Base-by-base conservation (phyloP, 2,888 invertebrate species). In the Glaucopsyche alexis region DNA sequence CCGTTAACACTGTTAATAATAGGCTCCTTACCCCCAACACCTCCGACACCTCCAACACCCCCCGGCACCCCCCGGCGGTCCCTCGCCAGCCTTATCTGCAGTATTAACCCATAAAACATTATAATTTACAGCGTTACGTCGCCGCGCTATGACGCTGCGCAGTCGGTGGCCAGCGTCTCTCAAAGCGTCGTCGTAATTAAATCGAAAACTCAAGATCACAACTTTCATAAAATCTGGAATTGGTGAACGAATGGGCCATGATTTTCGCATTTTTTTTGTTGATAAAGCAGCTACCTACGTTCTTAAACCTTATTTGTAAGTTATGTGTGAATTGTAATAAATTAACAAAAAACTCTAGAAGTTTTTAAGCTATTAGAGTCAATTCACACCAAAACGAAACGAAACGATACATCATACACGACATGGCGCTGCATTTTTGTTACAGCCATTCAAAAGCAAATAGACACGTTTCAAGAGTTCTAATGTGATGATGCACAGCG, bases 61-160 rank as follows among this genome's bases (percentile, higher is more conserved):
- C 40, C 71, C 19, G 11, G 19, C 64, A 38, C 64, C 29, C 64
- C 67, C 45, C 67, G 67, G 65, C 40, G 65, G 16, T 47, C 47
- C 69, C 69, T 47, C 69, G 49, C 47, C 67, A 49, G 86, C 89
- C 91, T 93, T 92, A 93, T 93, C 92, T 93, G 85, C 89, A 85
- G 91, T 92, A 93, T 93, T 91, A 93, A 92, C 90, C 92, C 91
- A 92, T 93, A 92, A 93, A 93, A 91, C 92, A 93, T 92, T 89
- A 90, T 92, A 92, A 93, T 93, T 92, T 93, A 92, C 89, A 86
- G 82, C 89, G 84, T 79, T 83, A 86, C 88, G 88, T 86, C 88
- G 86, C 83, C 82, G 79, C 81, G 86, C 85, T 87, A 84, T 91
- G 91, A 91, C 86, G 90, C 82, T 81, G 81, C 84, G 83, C 83